These are phyloP conservation scores for Yoshiicerus persimilis DNA, from an alignment of 1,140 invertebrate species.

Conservation along the genomic window DNA sequence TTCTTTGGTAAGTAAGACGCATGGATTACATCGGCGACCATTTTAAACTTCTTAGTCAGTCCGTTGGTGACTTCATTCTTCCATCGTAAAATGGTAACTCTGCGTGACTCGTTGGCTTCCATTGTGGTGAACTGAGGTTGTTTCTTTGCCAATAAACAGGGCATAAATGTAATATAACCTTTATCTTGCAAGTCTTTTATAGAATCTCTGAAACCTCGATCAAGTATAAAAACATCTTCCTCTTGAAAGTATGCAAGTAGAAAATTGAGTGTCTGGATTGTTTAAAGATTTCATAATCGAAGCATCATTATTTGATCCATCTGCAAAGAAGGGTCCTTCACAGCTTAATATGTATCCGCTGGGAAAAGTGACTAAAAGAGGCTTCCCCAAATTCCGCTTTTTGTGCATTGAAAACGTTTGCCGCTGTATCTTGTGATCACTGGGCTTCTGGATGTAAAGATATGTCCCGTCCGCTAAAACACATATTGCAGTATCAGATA, in stretches of 20 bases:
- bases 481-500: not conserved
- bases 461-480: conserved; percentile 31
- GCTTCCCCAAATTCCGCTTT: not conserved
- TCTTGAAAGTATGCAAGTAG: conserved; percentile 10
- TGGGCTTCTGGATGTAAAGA: conserved; percentile 9
- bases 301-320: conserved; percentile 25
- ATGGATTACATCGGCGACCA: too few species aligned
- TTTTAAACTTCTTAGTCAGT: conserved; percentile 11
- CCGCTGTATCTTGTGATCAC: not conserved
- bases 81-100: conserved; percentile 53
- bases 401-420: conserved; percentile 23
- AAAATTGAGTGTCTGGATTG: not conserved
- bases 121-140: conserved; percentile 48
- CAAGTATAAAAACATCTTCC: not conserved
- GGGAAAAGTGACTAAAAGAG: not conserved
- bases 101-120: conserved; percentile 52
- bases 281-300: not conserved
- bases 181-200: not conserved
- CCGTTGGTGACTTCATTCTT: conserved; percentile 53
- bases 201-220: conserved; percentile 25
- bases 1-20: too few species aligned
- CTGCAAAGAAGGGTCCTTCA: not conserved
- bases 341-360: conserved; percentile 22
- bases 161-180: conserved; percentile 40
- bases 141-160: conserved; percentile 49